phyloP scores from a whole-genome alignment of 1,140 invertebrate genomes.

The Drosophila nannoptera region DNA sequence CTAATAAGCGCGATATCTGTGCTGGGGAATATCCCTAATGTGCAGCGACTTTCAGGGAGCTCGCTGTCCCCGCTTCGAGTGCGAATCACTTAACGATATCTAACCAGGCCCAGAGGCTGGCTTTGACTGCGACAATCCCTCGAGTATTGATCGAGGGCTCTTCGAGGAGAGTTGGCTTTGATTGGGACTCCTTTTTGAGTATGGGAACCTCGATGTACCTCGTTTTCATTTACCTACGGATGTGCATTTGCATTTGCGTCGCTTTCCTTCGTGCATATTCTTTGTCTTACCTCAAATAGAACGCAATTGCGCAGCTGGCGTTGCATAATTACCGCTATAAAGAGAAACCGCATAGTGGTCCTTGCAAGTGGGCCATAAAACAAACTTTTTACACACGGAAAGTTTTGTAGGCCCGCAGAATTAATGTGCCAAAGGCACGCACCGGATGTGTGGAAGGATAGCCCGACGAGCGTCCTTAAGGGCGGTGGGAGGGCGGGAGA shows the following conservation, averaged over 20 bases:
- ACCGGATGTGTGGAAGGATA: constrained; percentile 42
- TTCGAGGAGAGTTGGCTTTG: no score
- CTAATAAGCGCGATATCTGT: neutral
- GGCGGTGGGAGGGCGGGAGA: neutral
- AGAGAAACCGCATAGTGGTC: constrained; percentile 56
- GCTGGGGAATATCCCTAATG: neutral
- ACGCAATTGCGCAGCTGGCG: constrained; percentile 52
- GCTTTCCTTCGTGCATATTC: constrained; percentile 18
- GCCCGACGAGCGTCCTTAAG: neutral
- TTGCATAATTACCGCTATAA: constrained; percentile 66
- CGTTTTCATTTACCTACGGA: constrained; percentile 17
- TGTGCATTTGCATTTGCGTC: constrained; percentile 26
- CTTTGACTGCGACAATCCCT: no score
- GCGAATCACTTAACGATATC: no score
- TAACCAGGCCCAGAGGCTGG: no score
- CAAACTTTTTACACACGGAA: constrained; percentile 61
- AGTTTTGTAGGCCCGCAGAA: constrained; percentile 55
- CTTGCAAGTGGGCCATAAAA: constrained; percentile 67
- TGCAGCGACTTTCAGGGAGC: neutral
- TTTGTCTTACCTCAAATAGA: constrained; percentile 37
- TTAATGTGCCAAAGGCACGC: constrained; percentile 73
- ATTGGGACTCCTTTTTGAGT: no score
- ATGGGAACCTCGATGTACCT: no score
- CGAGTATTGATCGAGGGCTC: no score
- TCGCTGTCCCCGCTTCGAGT: no score